Evolutionary conservation across 30 jellyfish, hydroid and myxozoan genomes (phyloP), one percentile per base, ranked within the genome.

Genomic region (Cassiopea xamachana): DNA sequence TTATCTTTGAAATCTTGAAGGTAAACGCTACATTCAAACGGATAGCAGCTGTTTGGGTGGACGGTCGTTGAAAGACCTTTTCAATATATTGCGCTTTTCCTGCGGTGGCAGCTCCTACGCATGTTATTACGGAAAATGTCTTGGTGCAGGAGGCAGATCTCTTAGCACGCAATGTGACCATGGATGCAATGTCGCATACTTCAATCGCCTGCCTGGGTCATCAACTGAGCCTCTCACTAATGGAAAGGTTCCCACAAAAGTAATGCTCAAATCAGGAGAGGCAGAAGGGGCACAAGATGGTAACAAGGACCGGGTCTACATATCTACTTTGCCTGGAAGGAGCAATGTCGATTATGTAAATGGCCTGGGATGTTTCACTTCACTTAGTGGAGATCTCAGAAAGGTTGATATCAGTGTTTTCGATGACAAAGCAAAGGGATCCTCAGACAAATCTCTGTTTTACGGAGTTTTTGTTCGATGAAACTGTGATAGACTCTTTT

Each of bases 41-140:
- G 92, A 60, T 74, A 48, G 49, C 50, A 17, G 46, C 44, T 89
- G 96, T 71, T 77, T 89, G 43, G 92, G 96, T 16, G 92, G 62
- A 6, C 46, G 49, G 5, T 58, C 96, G 39, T 39, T 89, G 79
- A 89, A 89, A 61, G 77, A 75, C 50, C 96, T 89, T 46, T 82
- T 89, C 89, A 89, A 89, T 58, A 69, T 89, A 43, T 39, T 89
- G 47, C 88, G 96, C 45, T 89, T 89, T 73, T 60, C 91, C 10
- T 89, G 96, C 48, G 89, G 82, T 19, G 96, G 96, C 83, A 81
- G 96, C 77, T 89, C 96, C 16, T 89, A 89, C 92, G 84, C 75
- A 46, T 89, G 96, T 50, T 47, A 72, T 15, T 81, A 70, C 61
- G 96, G 96, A 4, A 89, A 89, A 75, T 89, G 96, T 69, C 88